Percentiles rank a stretch among this genome's conserved stretches.
Conservation (phyloP, 2,888 invertebrate species). For the Micropterix aruncella region DNA sequence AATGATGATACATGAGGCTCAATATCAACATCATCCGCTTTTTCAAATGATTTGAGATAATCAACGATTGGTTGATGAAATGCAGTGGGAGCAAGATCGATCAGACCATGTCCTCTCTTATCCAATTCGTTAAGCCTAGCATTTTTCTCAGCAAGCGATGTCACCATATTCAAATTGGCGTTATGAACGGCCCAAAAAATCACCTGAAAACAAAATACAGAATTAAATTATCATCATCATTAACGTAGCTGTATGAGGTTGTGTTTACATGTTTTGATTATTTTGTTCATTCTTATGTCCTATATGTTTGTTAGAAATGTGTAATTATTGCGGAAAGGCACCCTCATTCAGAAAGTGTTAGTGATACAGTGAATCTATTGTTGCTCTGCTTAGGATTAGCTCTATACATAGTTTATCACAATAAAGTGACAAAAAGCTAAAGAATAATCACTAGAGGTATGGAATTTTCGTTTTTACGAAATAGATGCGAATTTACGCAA, state of each 20-base stretch:
- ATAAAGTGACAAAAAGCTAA: too few relatives aligned
- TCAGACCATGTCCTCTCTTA: slow-evolving; percentile 29
- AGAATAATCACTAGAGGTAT: too few relatives aligned
- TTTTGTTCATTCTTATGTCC: slow-evolving; percentile 6
- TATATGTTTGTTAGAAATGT: too few relatives aligned
- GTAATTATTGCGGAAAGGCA: too few relatives aligned
- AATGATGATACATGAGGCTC: too few relatives aligned
- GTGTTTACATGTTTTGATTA: slow-evolving; percentile 1
- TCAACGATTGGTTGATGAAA: slow-evolving; percentile 32
- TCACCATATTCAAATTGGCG: slow-evolving; percentile 37
- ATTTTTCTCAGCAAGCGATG: slow-evolving; percentile 36
- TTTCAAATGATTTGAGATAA: slow-evolving; percentile 20
- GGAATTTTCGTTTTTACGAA: too few relatives aligned
- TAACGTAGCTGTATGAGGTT: not conserved
- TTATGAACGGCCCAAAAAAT: slow-evolving; percentile 46
- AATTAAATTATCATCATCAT: too few relatives aligned
- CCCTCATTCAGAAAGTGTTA: too few relatives aligned
- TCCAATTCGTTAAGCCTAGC: slow-evolving; percentile 36
- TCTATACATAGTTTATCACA: too few relatives aligned
- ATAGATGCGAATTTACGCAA: too few relatives aligned
- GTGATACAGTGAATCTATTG: too few relatives aligned
- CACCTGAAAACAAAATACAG: slow-evolving; percentile 30
- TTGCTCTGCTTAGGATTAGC: too few relatives aligned
- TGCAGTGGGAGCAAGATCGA: slow-evolving; percentile 38
- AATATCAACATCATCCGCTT: slow-evolving; percentile 16